Conservation (phyloP, 2,888 invertebrate genomes). For the Aproaerema taeniolella region DNA sequence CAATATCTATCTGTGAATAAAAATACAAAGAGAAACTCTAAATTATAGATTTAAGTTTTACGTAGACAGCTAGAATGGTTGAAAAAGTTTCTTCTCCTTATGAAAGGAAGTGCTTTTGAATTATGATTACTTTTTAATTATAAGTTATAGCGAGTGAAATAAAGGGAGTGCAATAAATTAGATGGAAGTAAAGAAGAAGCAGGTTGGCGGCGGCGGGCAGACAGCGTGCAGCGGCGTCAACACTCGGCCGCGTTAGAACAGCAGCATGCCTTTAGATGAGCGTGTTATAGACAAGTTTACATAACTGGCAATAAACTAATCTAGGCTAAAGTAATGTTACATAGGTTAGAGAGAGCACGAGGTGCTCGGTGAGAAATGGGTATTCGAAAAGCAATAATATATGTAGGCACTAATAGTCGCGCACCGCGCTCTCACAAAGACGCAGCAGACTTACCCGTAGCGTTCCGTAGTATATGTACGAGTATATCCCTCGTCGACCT, state of each 20-base stretch:
- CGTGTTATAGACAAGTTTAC: constrained; percentile 40
- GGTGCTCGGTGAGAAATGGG: constrained; percentile 72
- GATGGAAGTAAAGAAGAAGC: too few relatives aligned
- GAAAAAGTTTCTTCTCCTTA: too few relatives aligned
- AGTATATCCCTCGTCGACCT: not conserved
- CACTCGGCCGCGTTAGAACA: constrained; percentile 40
- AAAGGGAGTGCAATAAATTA: too few relatives aligned
- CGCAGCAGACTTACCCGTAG: constrained; percentile 44
- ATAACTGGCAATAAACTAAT: constrained; percentile 66
- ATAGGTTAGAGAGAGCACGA: constrained; percentile 60
- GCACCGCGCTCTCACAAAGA: constrained; percentile 63
- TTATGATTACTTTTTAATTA: too few relatives aligned
- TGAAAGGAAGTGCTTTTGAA: too few relatives aligned
- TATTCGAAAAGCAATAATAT: constrained; percentile 79
- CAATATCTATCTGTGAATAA: constrained; percentile 4
- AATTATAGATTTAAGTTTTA: constrained; percentile 4
- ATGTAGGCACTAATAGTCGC: constrained; percentile 66
- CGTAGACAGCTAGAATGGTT: too few relatives aligned
- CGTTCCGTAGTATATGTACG: not conserved
- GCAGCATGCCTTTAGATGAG: constrained; percentile 58
- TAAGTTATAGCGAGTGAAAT: too few relatives aligned
- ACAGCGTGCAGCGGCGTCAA: too few relatives aligned
- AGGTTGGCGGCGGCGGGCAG: too few relatives aligned
- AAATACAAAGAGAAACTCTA: too few relatives aligned
- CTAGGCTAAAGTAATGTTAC: constrained; percentile 57